Evolutionary conservation across 2,113 vertebrate genomes (phyloP).

Genomic region (Carassius carassius): DNA sequence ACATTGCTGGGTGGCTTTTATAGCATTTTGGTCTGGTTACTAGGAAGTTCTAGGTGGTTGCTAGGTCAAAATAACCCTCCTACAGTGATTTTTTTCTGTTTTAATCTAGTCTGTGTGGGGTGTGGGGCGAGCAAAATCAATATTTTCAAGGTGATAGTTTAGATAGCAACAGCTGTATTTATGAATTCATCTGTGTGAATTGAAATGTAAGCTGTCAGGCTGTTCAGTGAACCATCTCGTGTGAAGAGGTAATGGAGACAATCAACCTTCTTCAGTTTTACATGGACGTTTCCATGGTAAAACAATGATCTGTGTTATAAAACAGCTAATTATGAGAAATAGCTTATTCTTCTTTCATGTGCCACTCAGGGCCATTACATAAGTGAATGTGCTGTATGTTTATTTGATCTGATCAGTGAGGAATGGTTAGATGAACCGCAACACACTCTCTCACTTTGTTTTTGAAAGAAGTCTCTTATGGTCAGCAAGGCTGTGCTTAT

Average conservation of each 20-base stretch:
- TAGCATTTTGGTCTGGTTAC: too few species aligned
- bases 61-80: not conserved
- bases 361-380: not conserved
- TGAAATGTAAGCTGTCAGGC: not conserved
- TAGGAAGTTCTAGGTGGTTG: not conserved
- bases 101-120: not conserved
- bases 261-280: conserved; percentile 33
- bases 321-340: conserved; percentile 1
- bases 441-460: not conserved
- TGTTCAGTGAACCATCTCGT: not conserved
- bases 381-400: not conserved
- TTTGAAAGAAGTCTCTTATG: too few species aligned
- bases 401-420: not conserved
- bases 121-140: not conserved
- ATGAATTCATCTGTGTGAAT: not conserved
- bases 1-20: too few species aligned
- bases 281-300: conserved; percentile 8
- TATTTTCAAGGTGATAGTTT: conserved; percentile 15
- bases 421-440: not conserved
- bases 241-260: conserved; percentile 13
- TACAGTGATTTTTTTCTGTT: not conserved
- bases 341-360: not conserved
- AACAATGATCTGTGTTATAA: not conserved
- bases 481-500: not conserved
- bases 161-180: not conserved